phyloP scores from a whole-genome alignment of 35 echinoderm and acorn worm species.

The Acanthaster planci region DNA sequence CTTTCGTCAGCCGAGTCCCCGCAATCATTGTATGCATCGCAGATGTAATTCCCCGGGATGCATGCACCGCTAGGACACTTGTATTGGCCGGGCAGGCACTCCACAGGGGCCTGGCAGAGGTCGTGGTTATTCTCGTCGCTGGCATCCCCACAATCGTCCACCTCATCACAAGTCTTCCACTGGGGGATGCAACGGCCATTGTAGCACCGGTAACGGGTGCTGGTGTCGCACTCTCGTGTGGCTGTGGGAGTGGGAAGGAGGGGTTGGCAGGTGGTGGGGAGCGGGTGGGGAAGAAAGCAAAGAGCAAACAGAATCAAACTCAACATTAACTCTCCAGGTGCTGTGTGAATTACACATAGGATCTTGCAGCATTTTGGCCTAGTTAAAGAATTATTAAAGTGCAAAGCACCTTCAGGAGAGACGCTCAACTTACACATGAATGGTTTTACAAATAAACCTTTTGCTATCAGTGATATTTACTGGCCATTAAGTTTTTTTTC shows the following conservation, averaged over 20 bases:
- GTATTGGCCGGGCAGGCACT: conserved; percentile 40
- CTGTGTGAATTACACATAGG: no score
- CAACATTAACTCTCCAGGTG: no score
- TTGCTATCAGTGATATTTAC: no score
- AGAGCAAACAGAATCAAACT: background rate
- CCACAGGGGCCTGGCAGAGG: conserved; percentile 18
- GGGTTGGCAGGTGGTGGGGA: background rate
- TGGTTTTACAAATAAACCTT: no score
- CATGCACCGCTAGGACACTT: conserved; percentile 45
- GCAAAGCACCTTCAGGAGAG: no score
- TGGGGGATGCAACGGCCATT: conserved; percentile 70
- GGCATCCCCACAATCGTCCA: conserved; percentile 71
- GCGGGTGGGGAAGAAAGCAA: background rate
- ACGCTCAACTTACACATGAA: no score
- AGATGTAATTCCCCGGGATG: conserved; percentile 11
- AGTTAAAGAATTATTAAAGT: no score
- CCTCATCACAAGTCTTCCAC: conserved; percentile 51
- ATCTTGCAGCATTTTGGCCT: no score
- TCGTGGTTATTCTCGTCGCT: conserved; percentile 84
- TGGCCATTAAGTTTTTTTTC: no score
- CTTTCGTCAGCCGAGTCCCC: conserved; percentile 42
- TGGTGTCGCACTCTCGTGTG: conserved; percentile 23
- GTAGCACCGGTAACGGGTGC: conserved; percentile 37
- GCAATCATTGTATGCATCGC: conserved; percentile 39
- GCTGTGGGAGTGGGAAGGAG: conserved; percentile 17